Evolutionary conservation across 2,113 vertebrate species (phyloP), one percentile per base, ranked within the genome.

Genomic region (Pangasianodon gigas): DNA sequence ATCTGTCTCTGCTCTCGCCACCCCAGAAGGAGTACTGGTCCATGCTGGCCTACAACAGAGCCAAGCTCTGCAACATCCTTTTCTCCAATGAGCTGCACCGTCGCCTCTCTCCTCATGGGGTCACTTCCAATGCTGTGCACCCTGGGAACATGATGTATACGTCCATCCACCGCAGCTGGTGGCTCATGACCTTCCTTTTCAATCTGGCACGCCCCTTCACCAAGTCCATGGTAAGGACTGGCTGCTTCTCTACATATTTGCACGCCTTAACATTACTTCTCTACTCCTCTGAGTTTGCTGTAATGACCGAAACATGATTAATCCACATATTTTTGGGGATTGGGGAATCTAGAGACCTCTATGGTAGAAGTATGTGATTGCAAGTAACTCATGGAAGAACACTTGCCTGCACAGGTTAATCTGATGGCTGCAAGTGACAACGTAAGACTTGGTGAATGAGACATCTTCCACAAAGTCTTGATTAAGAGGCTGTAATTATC

Each of bases 71-170:
- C 93, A 99, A 98, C 91, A 90, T 99, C 87, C 96, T 99, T 10
- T 97, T 99, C 95, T 98, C 97, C 94, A 97, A 93, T 0, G 98
- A 99, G 95, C 97, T 99, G 44, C 96, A 99, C 93, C 97, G 97
- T 0, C 98, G 97, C 83, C 97, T 99, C 9, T 97, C 97, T 0
- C 96, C 97, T 0, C 91, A 96, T 0, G 98, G 98, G 6, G 96
- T 99, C 93, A 98, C 96, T 0, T 97, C 95, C 21, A 99, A 99
- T 0, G 95, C 97, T 0, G 81, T 99, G 92, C 98, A 99, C 88
- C 98, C 98, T 85, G 98, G 98, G 89, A 99, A 99, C 93, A 96
- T 99, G 97, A 98, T 99, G 93, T 99, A 97, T 91, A 97, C 98
- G 1, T 96, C 96, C 88, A 44, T 99, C 46, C 98, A 99, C 92